Evolutionary conservation across 1,140 invertebrate genomes (phyloP).

Genomic region (Calephelis virginiensis): DNA sequence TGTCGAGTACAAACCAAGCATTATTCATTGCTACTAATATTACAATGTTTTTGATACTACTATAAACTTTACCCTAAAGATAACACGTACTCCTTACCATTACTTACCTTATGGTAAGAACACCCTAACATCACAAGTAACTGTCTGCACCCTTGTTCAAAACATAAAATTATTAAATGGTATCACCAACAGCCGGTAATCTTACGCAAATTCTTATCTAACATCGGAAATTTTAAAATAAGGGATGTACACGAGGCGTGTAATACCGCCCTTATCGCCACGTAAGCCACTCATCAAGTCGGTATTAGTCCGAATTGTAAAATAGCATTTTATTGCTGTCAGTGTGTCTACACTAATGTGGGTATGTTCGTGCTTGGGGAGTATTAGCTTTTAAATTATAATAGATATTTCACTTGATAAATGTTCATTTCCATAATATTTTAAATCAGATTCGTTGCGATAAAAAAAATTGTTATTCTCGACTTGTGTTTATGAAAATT

Average conservation of each 20-base stretch:
- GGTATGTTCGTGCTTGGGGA: conserved; percentile 5
- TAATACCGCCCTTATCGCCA: conserved; percentile 46
- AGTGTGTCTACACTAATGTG: neutral
- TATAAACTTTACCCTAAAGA: too few species aligned
- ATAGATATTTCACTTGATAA: conserved; percentile 5
- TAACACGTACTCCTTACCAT: too few species aligned
- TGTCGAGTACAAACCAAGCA: too few species aligned
- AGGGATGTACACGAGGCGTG: conserved; percentile 31
- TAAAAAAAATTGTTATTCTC: neutral
- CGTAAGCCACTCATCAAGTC: conserved; percentile 51
- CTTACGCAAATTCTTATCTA: conserved; percentile 26
- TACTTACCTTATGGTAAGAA: too few species aligned
- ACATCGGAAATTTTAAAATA: conserved; percentile 47
- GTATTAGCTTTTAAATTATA: conserved; percentile 10
- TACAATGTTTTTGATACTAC: too few species aligned
- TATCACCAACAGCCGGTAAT: conserved; percentile 24
- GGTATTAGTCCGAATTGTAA: conserved; percentile 30
- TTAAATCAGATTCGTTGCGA: neutral
- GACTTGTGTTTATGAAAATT: too few species aligned
- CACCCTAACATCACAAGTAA: too few species aligned
- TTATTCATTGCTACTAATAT: too few species aligned
- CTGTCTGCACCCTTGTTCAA: neutral
- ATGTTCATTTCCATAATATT: conserved; percentile 5
- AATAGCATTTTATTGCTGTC: conserved; percentile 18
- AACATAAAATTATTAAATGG: conserved; percentile 2